phyloP scores from a whole-genome alignment of 2,888 invertebrate species.

The Drosophila helvetica region DNA sequence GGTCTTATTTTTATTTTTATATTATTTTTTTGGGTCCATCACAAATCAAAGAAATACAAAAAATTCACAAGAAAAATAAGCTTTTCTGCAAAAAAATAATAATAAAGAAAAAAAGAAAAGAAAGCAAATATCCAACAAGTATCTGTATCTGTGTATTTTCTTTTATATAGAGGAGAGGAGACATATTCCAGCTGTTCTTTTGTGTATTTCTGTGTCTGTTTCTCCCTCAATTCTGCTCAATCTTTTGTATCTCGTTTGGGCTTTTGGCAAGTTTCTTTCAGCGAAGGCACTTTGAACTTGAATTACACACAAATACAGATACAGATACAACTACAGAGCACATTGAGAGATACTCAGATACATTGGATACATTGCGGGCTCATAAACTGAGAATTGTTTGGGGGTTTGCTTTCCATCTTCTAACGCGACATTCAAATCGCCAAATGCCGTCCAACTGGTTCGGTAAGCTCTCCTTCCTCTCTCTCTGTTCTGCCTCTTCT shows the following conservation, averaged over 20 bases:
- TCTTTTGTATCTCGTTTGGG: background rate
- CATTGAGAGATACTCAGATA: slow-evolving; percentile 4
- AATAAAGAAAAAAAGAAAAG: slow-evolving; percentile 5
- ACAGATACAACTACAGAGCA: slow-evolving; percentile 4
- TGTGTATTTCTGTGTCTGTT: slow-evolving; percentile 2
- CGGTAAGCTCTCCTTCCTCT: slow-evolving; percentile 16
- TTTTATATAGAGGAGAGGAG: slow-evolving; percentile 1
- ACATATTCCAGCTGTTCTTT: background rate
- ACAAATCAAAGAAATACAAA: slow-evolving; percentile 6
- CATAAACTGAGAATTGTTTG: slow-evolving; percentile 22
- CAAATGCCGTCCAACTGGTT: slow-evolving; percentile 41
- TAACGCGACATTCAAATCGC: slow-evolving; percentile 37
- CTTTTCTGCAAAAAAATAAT: slow-evolving; percentile 7
- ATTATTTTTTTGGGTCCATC: background rate
- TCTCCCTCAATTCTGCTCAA: slow-evolving; percentile 2
- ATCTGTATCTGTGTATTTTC: slow-evolving; percentile 16
- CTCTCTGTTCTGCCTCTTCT: background rate
- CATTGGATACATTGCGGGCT: slow-evolving; percentile 20
- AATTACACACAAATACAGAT: slow-evolving; percentile 17
- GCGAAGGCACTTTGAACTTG: slow-evolving; percentile 25
- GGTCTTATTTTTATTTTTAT: slow-evolving; percentile 1
- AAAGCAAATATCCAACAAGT: slow-evolving; percentile 24
- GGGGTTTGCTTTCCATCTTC: slow-evolving; percentile 26
- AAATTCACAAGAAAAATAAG: slow-evolving; percentile 6
- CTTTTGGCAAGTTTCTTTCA: slow-evolving; percentile 18